Conservation (phyloP, 2,113 vertebrate species). For the Tupaia chinensis region DNA sequence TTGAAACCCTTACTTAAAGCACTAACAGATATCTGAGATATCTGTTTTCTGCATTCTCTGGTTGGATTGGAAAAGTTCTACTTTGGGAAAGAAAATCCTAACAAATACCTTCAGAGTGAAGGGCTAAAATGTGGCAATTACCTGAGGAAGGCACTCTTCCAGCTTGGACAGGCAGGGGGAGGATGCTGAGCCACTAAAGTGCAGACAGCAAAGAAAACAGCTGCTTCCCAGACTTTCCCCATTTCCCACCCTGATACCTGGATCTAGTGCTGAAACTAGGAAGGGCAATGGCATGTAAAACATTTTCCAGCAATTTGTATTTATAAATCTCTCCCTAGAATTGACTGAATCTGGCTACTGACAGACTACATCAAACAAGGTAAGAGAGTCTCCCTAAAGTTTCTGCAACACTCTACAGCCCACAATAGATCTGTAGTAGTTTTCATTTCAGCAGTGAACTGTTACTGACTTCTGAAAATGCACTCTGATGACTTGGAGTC, state of each 20-base stretch:
- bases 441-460: constrained; percentile 56
- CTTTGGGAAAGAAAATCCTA: constrained; percentile 56
- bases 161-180: background rate
- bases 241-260: background rate
- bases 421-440: background rate
- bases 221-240: constrained; percentile 8
- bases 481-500: background rate
- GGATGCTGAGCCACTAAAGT: background rate
- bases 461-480: constrained; percentile 47
- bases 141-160: background rate
- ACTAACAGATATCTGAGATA: background rate
- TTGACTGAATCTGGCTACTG: background rate
- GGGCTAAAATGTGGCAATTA: background rate
- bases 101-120: constrained; percentile 33
- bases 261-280: constrained; percentile 1
- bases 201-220: constrained; percentile 26
- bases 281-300: background rate
- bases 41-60: background rate
- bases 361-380: background rate
- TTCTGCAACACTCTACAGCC: background rate
- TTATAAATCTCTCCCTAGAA: constrained; percentile 57
- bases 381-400: constrained; percentile 19
- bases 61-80: constrained; percentile 25
- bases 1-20: constrained; percentile 50
- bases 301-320: constrained; percentile 42